A percentile compares a stretch with the other conserved stretches of the same genome.
phyloP scores from a whole-genome alignment of 2,797 vertebrate genomes.

The Lutjanus campechanus region DNA sequence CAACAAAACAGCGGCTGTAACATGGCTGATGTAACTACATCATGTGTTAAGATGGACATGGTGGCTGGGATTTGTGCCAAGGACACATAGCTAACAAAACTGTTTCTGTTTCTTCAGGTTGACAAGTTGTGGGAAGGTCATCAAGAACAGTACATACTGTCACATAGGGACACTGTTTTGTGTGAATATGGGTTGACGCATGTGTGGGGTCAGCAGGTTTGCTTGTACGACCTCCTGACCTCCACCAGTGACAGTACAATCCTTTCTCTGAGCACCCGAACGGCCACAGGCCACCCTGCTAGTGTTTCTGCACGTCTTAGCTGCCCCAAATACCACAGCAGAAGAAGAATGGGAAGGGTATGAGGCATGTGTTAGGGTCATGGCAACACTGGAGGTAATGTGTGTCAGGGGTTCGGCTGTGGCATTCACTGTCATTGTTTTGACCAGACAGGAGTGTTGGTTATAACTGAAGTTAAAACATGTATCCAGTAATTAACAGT shows the following conservation, averaged over 20 bases:
- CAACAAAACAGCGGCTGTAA: neutral
- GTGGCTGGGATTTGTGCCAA: constrained; percentile 22
- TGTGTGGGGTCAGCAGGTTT: constrained; percentile 40
- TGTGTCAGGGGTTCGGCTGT: neutral
- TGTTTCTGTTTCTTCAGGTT: neutral
- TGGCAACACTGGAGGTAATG: neutral
- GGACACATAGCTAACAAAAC: constrained; percentile 14
- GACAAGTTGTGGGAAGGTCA: neutral
- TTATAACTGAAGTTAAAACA: neutral
- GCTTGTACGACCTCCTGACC: constrained; percentile 31
- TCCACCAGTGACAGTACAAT: constrained; percentile 14
- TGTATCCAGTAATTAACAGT: neutral
- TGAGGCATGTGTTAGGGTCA: constrained; percentile 42
- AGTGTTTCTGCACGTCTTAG: constrained; percentile 29
- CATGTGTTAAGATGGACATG: neutral
- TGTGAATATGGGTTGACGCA: neutral
- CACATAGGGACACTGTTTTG: neutral
- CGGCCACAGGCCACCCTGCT: neutral
- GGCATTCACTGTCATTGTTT: neutral
- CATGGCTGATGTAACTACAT: neutral
- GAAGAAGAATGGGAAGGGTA: constrained; percentile 45
- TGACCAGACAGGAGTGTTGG: neutral
- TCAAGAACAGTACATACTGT: neutral
- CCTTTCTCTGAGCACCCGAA: constrained; percentile 33
- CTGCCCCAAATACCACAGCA: constrained; percentile 56